A percentile compares a stretch with the other conserved stretches of the same genome.
These are phyloP conservation scores for Cossypha dichroa DNA, from an alignment of 2,797 vertebrate species.

Conservation along the genomic window DNA sequence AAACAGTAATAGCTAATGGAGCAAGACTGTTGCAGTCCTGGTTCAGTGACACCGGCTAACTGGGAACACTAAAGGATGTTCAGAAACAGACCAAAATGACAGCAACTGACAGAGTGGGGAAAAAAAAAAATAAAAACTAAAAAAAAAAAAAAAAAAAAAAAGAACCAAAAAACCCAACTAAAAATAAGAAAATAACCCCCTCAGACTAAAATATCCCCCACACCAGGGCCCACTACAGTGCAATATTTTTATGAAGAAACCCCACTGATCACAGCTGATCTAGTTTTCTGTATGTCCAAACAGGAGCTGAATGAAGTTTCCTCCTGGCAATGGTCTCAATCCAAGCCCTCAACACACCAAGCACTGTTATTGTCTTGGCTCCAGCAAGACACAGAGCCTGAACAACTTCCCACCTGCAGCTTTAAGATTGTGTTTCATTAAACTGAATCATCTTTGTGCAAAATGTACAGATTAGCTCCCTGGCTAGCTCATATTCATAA, in stretches of 20 bases:
- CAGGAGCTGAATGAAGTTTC: background rate
- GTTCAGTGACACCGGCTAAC: conserved; percentile 6
- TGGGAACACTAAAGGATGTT: background rate
- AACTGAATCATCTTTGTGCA: conserved; percentile 27
- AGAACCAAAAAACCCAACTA: background rate
- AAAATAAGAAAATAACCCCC: background rate
- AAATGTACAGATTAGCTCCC: conserved; percentile 21
- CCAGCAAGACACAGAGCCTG: background rate
- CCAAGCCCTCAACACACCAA: background rate
- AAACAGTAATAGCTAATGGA: conserved; percentile 42
- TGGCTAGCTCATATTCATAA: background rate
- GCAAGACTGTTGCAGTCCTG: background rate
- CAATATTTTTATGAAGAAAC: background rate
- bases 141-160: background rate
- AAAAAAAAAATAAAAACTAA: no score
- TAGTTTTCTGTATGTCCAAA: background rate
- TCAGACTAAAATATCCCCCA: background rate
- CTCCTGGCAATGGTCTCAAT: background rate
- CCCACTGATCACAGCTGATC: background rate
- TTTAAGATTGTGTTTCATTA: conserved; percentile 38
- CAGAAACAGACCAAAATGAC: conserved; percentile 6
- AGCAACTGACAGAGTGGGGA: background rate
- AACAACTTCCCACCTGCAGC: background rate
- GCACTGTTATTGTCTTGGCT: background rate
- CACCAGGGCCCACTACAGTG: background rate